Conservation (phyloP, 2,113 vertebrate genomes). For the Chionodraco myersi region DNA sequence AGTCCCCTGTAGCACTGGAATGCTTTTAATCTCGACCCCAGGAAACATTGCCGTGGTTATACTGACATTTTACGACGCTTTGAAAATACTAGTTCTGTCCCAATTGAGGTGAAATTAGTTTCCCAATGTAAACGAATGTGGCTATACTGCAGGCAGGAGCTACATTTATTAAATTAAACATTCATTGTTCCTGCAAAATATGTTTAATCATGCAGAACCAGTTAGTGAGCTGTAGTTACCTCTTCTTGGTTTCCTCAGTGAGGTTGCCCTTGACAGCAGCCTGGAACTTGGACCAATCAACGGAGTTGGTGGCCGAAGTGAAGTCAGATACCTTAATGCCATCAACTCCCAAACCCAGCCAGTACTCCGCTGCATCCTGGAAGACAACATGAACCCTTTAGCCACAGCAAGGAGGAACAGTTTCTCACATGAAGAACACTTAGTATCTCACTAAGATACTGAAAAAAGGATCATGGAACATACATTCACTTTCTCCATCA, state of each 20-base stretch:
- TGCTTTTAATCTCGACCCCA: slow-evolving; percentile 25
- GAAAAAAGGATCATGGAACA: not conserved
- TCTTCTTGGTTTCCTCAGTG: slow-evolving; percentile 57
- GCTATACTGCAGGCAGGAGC: too few species aligned
- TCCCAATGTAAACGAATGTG: not conserved
- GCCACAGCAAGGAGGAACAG: not conserved
- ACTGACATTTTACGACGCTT: slow-evolving; percentile 2
- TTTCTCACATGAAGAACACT: not conserved
- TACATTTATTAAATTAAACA: not conserved
- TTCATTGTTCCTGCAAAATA: not conserved
- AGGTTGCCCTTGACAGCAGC: slow-evolving; percentile 69
- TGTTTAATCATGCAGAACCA: not conserved
- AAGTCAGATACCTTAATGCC: slow-evolving; percentile 83
- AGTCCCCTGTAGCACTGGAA: slow-evolving; percentile 38
- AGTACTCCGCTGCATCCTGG: slow-evolving; percentile 70
- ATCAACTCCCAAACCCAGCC: slow-evolving; percentile 77
- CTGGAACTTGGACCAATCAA: slow-evolving; percentile 70
- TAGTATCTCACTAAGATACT: not conserved
- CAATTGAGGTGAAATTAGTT: not conserved
- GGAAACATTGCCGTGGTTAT: not conserved
- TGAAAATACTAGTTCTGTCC: not conserved
- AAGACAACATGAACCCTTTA: slow-evolving; percentile 17
- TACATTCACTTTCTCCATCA: slow-evolving; percentile 71
- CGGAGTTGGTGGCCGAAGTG: fast-evolving
- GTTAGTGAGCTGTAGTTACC: slow-evolving; percentile 31